phyloP scores from a whole-genome alignment of 2,888 invertebrate genomes.

The Ophion ventricosus region DNA sequence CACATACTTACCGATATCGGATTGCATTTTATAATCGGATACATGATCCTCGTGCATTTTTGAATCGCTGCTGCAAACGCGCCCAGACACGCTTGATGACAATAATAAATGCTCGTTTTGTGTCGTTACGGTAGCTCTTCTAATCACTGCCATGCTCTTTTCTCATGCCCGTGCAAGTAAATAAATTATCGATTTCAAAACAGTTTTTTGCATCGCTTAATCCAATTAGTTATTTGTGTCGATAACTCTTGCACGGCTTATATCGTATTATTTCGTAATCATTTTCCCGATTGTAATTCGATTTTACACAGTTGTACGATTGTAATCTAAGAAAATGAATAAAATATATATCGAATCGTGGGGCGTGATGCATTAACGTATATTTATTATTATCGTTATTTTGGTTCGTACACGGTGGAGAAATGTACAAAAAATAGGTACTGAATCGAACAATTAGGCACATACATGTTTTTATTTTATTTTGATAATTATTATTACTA shows the following conservation, averaged over 20 bases:
- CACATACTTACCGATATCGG: constrained; percentile 51
- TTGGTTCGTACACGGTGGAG: too few relatives aligned
- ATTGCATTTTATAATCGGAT: constrained; percentile 64
- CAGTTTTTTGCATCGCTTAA: neutral
- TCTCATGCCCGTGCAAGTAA: neutral
- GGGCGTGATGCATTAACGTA: too few relatives aligned
- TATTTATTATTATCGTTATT: too few relatives aligned
- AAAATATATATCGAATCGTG: too few relatives aligned
- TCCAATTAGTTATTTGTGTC: too few relatives aligned
- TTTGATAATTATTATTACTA: too few relatives aligned
- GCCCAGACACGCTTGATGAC: neutral
- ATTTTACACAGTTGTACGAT: too few relatives aligned
- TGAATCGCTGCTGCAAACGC: neutral
- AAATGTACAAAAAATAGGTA: too few relatives aligned
- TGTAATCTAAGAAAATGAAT: too few relatives aligned
- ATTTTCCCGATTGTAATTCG: too few relatives aligned
- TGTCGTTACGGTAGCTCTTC: neutral
- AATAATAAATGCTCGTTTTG: constrained; percentile 19
- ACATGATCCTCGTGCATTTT: constrained; percentile 51
- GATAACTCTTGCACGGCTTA: neutral
- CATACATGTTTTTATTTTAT: too few relatives aligned
- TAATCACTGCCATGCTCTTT: neutral
- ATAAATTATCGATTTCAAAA: neutral
- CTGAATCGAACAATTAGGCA: too few relatives aligned
- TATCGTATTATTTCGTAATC: neutral